phyloP scores from a whole-genome alignment of 2,888 invertebrate species.

The Lypha dubia region DNA sequence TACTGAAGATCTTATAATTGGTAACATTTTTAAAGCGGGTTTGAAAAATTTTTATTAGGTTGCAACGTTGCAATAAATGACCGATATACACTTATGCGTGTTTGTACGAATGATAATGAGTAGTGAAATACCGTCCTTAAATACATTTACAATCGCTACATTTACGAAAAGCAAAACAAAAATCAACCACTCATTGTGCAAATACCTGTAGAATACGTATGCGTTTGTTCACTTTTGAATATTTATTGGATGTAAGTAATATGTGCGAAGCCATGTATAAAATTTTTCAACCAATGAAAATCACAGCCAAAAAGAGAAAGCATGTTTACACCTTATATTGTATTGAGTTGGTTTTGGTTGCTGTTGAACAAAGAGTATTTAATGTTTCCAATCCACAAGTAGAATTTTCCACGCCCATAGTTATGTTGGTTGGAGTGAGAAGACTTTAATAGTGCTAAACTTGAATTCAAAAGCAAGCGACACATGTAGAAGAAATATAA shows the following conservation, averaged over 20 bases:
- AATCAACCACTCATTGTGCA: conserved; percentile 62
- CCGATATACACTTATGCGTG: too few species aligned
- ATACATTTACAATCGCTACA: conserved; percentile 63
- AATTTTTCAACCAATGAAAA: conserved; percentile 30
- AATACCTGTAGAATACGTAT: conserved; percentile 59
- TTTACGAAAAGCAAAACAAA: conserved; percentile 73
- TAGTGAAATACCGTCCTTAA: conserved; percentile 77
- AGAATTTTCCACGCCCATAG: not conserved
- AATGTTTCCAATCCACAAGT: not conserved
- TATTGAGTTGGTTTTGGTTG: not conserved
- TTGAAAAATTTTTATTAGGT: too few species aligned
- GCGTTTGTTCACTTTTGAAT: conserved; percentile 25
- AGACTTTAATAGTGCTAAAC: conserved; percentile 4
- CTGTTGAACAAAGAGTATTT: too few species aligned
- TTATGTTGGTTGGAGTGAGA: conserved; percentile 32
- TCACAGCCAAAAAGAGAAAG: not conserved
- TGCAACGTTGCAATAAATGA: too few species aligned
- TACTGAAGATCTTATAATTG: too few species aligned
- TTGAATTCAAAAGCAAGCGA: conserved; percentile 9
- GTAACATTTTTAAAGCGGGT: too few species aligned
- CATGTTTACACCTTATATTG: not conserved
- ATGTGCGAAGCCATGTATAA: not conserved
- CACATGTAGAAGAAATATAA: conserved; percentile 25
- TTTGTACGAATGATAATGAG: too few species aligned
- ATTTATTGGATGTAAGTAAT: conserved; percentile 73